phyloP scores from a whole-genome alignment of 2,113 vertebrate species.

The Galeopterus variegatus region DNA sequence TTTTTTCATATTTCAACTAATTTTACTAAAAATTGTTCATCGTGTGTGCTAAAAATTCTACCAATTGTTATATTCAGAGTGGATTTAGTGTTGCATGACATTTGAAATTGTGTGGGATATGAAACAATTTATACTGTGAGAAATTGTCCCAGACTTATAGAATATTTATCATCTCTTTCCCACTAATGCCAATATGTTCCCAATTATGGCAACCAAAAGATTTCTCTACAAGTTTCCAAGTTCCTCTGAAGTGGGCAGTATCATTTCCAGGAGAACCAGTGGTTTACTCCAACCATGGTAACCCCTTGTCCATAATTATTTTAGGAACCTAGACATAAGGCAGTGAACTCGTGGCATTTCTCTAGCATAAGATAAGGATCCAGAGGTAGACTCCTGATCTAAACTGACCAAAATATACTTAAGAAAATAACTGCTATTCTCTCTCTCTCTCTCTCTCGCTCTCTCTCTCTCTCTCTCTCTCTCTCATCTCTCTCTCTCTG shows the following conservation, averaged over 20 bases:
- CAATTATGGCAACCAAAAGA: background rate
- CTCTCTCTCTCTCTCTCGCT: background rate
- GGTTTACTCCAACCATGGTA: background rate
- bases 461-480: background rate
- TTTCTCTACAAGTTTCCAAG: background rate
- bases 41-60: background rate
- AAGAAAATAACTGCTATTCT: background rate
- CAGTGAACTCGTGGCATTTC: background rate
- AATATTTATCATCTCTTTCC: background rate
- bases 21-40: slow-evolving; percentile 29
- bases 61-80: background rate
- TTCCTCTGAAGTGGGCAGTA: background rate
- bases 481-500: too few species aligned
- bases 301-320: background rate
- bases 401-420: background rate
- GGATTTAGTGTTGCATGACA: background rate
- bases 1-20: background rate
- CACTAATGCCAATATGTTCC: background rate
- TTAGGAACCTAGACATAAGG: background rate
- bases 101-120: background rate
- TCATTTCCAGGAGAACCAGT: background rate
- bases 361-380: background rate
- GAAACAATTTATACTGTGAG: slow-evolving; percentile 16
- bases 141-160: background rate
- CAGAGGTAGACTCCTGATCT: background rate